Conservation (phyloP, 2,113 vertebrate genomes). For the Lonchura striata region DNA sequence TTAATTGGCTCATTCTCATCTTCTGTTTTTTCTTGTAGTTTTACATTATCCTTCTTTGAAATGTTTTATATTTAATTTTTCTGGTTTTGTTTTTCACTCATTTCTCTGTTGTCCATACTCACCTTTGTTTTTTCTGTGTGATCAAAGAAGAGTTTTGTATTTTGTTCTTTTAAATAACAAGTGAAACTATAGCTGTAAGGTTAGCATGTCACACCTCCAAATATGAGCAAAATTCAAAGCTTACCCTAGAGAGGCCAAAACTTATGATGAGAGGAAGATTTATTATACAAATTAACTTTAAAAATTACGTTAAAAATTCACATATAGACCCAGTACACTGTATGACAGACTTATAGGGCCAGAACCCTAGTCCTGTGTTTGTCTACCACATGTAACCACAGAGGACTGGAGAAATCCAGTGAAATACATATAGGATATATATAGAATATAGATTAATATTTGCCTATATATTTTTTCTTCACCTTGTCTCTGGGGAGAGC, state of each 20-base stretch:
- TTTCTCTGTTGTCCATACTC: background rate
- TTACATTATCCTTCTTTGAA: background rate
- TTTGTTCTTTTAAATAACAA: background rate
- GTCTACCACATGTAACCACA: background rate
- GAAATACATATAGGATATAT: background rate
- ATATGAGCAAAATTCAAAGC: background rate
- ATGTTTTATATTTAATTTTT: background rate
- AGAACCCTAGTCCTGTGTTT: background rate
- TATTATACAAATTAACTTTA: background rate
- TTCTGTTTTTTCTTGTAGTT: background rate
- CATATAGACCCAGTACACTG: background rate
- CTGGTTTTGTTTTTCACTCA: background rate
- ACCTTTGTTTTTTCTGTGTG: background rate
- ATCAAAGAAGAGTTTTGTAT: background rate
- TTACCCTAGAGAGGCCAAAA: background rate
- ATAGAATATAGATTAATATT: background rate
- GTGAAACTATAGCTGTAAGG: background rate
- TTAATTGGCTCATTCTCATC: background rate
- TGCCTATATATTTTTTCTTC: background rate
- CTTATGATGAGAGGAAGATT: background rate
- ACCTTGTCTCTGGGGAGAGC: background rate
- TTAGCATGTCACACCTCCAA: background rate
- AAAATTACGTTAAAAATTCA: background rate
- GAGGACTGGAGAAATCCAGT: background rate
- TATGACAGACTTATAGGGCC: background rate